These are phyloP conservation scores for Crocidura indochinensis DNA, from an alignment of 2,797 vertebrate species.

Conservation along the genomic window DNA sequence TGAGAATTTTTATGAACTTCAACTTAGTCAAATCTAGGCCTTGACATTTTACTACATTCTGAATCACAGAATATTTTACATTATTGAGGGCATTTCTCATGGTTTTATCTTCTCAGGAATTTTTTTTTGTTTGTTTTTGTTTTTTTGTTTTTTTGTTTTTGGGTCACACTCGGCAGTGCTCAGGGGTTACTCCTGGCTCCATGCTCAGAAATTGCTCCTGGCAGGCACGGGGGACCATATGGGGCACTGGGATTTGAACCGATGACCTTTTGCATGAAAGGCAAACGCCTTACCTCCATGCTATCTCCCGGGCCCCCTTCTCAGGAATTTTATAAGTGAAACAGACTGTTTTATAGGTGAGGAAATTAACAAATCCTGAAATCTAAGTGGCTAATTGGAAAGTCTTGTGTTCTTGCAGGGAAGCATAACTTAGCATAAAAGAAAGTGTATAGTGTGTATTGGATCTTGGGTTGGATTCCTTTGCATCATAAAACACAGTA, in stretches of 20 bases:
- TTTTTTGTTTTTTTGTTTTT: no score
- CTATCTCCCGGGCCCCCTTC: no score
- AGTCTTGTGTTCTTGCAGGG: constrained; percentile 46
- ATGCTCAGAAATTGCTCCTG: no score
- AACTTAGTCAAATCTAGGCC: constrained; percentile 43
- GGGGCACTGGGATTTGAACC: no score
- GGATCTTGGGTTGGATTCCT: neutral
- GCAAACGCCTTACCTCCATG: no score
- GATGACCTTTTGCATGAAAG: no score
- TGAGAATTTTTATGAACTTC: constrained; percentile 64
- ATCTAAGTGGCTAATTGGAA: constrained; percentile 43
- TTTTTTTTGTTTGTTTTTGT: no score
- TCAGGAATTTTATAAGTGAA: neutral
- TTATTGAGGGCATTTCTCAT: constrained; percentile 49
- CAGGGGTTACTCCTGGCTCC: no score
- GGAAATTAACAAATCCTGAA: constrained; percentile 27
- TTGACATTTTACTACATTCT: constrained; percentile 62
- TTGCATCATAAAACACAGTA: neutral
- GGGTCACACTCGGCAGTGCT: no score
- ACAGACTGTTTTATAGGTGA: constrained; percentile 25
- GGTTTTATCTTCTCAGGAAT: constrained; percentile 54
- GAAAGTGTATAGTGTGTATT: neutral
- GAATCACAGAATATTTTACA: constrained; percentile 63
- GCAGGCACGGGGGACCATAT: no score
- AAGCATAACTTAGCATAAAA: constrained; percentile 36